phyloP scores from a whole-genome alignment of 2,797 vertebrate genomes.

The Betta splendens region DNA sequence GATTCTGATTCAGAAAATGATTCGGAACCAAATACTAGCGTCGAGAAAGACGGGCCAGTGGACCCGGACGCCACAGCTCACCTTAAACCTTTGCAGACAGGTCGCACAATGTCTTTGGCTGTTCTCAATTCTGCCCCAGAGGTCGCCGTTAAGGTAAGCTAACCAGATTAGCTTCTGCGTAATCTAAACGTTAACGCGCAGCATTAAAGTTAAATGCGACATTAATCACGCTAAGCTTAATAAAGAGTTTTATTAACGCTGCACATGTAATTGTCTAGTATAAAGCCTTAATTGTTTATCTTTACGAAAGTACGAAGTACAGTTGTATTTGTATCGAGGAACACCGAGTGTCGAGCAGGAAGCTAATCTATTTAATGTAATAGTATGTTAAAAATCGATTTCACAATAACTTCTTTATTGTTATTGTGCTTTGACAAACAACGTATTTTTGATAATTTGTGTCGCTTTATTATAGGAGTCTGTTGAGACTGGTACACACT shows the following conservation, averaged over 20 bases:
- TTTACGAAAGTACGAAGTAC: too few relatives aligned
- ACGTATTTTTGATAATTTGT: neutral
- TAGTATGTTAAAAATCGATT: neutral
- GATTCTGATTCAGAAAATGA: slow-evolving; percentile 91
- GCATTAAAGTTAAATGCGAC: neutral
- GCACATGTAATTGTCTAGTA: neutral
- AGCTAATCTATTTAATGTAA: too few relatives aligned
- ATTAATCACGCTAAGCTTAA: rapidly evolving
- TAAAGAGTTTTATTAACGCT: rapidly evolving
- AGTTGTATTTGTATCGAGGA: slow-evolving; percentile 6
- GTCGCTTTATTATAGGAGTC: slow-evolving; percentile 84
- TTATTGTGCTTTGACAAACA: too few relatives aligned
- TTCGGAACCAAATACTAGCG: slow-evolving; percentile 55
- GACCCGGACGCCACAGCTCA: slow-evolving; percentile 77
- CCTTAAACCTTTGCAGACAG: slow-evolving; percentile 68
- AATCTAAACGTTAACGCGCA: slow-evolving; percentile 26
- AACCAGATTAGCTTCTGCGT: slow-evolving; percentile 27
- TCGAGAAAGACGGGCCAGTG: slow-evolving; percentile 50
- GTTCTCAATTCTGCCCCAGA: slow-evolving; percentile 91
- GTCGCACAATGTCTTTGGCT: slow-evolving; percentile 62
- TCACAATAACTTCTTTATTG: too few relatives aligned
- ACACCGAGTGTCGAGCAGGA: neutral
- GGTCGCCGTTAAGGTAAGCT: slow-evolving; percentile 94
- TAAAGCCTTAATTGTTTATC: too few relatives aligned
- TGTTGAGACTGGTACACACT: slow-evolving; percentile 91